Conservation (phyloP, 2,797 vertebrate genomes). For the Enteromius thamalakanensis region DNA sequence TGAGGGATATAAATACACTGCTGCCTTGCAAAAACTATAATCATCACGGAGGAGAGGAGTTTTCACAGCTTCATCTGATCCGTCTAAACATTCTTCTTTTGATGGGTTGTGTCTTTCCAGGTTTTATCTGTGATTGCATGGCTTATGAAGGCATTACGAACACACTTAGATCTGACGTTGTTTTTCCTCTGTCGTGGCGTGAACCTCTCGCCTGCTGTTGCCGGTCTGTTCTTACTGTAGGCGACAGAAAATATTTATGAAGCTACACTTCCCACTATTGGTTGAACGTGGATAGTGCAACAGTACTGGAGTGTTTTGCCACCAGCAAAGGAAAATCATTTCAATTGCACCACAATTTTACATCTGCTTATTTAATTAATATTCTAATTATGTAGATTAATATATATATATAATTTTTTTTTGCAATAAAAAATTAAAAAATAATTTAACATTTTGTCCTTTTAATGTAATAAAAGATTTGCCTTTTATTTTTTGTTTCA, state of each 20-base stretch:
- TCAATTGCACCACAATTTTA: constrained; percentile 8
- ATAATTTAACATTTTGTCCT: background rate
- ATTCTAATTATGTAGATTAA: background rate
- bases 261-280: constrained; percentile 73
- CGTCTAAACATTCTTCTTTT: constrained; percentile 14
- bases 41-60: background rate
- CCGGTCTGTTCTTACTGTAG: constrained; percentile 43
- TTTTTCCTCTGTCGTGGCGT: constrained; percentile 1
- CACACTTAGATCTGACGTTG: constrained; percentile 36
- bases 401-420: background rate
- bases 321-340: background rate
- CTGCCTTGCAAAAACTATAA: background rate
- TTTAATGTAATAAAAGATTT: too few species aligned
- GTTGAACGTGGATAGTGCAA: constrained; percentile 63
- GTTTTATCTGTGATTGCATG: constrained; percentile 15
- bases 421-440: too few species aligned
- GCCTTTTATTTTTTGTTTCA: too few species aligned
- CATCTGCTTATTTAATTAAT: constrained; percentile 4
- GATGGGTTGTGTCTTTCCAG: constrained; percentile 24
- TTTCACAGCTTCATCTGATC: constrained; percentile 9
- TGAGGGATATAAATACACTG: background rate
- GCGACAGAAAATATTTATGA: constrained; percentile 48
- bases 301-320: background rate
- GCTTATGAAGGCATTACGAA: background rate
- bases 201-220: constrained; percentile 36